These are phyloP conservation scores for Todiramphus saurophagus DNA, from an alignment of 2,113 vertebrate species.

Conservation along the genomic window DNA sequence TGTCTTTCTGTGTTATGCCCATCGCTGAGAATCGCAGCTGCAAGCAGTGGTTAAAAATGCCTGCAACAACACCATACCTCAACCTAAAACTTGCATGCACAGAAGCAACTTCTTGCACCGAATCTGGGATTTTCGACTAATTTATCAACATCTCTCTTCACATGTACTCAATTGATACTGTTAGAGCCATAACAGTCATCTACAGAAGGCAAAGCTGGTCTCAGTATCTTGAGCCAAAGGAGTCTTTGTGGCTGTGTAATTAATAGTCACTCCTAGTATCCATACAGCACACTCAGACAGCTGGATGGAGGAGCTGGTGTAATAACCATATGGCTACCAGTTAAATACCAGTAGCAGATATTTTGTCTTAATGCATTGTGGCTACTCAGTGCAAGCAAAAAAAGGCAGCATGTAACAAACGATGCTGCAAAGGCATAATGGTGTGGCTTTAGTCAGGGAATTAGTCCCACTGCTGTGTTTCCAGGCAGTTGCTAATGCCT, in stretches of 20 bases:
- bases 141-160: neutral
- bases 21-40: neutral
- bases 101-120: neutral
- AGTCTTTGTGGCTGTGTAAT: neutral
- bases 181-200: neutral
- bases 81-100: neutral
- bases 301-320: neutral
- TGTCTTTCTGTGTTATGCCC: neutral
- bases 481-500: neutral
- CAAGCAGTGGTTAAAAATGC: neutral
- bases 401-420: neutral
- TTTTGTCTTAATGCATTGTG: neutral
- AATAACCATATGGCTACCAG: neutral
- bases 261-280: neutral
- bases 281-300: neutral
- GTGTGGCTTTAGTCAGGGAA: neutral
- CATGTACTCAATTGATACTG: neutral
- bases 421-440: neutral
- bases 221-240: neutral
- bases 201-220: neutral
- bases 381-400: neutral
- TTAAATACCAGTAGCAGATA: neutral
- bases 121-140: neutral
- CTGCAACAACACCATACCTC: neutral
- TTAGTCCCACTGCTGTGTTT: constrained; percentile 15